These are phyloP conservation scores for Microtus pennsylvanicus DNA, from an alignment of 2,113 vertebrate genomes.

Conservation along the genomic window DNA sequence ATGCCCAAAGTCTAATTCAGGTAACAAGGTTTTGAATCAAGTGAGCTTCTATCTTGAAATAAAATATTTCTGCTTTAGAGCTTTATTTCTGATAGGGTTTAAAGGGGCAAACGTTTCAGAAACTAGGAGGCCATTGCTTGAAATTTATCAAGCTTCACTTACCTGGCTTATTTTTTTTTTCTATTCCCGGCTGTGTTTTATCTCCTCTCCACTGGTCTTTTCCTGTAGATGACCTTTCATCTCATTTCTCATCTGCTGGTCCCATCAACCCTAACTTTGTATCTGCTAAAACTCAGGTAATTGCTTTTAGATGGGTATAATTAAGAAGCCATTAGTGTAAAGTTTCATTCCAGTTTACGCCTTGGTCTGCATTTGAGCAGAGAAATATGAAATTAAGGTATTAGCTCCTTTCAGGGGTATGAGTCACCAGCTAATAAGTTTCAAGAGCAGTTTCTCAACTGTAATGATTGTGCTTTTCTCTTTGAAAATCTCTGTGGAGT, in stretches of 20 bases:
- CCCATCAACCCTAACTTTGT: constrained; percentile 86
- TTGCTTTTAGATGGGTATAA: constrained; percentile 91
- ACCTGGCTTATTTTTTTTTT: neutral
- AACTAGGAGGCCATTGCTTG: constrained; percentile 8
- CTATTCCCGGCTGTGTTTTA: neutral
- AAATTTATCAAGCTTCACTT: constrained; percentile 54
- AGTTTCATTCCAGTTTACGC: constrained; percentile 89
- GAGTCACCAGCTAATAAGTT: constrained; percentile 88
- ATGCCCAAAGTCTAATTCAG: neutral
- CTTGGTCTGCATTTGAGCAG: constrained; percentile 90
- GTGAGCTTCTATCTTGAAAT: constrained; percentile 56
- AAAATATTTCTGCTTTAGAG: constrained; percentile 56
- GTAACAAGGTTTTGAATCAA: neutral
- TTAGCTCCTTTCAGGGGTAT: constrained; percentile 87
- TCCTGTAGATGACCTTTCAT: constrained; percentile 76
- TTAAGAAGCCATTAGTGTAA: constrained; percentile 91
- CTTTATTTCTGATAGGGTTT: constrained; percentile 47
- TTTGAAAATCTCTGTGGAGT: constrained; percentile 80
- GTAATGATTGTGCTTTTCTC: constrained; percentile 83
- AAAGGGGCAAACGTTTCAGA: constrained; percentile 53
- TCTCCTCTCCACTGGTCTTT: constrained; percentile 64
- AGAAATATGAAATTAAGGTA: constrained; percentile 91
- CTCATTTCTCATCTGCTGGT: constrained; percentile 81
- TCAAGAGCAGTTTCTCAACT: constrained; percentile 85
- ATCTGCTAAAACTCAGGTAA: constrained; percentile 89